A percentile compares a stretch with the other conserved stretches of the same genome.
phyloP scores from a whole-genome alignment of 2,888 invertebrate genomes.

The Toxonevra muliebris region DNA sequence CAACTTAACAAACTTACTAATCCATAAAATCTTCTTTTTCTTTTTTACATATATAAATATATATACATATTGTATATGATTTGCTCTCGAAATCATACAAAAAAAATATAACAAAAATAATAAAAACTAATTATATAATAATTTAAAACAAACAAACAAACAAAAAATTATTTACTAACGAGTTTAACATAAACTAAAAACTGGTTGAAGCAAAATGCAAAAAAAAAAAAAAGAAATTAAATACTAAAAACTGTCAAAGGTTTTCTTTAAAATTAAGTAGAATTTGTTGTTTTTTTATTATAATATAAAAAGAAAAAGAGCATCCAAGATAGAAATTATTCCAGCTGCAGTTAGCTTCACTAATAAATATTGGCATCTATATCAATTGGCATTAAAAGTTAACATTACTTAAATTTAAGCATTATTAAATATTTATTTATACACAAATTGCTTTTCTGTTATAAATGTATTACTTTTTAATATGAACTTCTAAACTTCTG shows the following conservation, averaged over 20 bases:
- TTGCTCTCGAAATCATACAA: conserved; percentile 45
- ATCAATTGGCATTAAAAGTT: too few species aligned
- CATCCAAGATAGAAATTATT: too few species aligned
- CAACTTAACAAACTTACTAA: conserved; percentile 65
- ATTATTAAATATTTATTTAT: too few species aligned
- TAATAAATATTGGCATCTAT: too few species aligned
- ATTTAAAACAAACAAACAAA: conserved; percentile 21
- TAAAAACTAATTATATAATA: conserved; percentile 11
- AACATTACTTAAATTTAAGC: too few species aligned
- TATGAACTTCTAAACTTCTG: too few species aligned
- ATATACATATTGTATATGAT: conserved; percentile 43
- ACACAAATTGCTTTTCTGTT: too few species aligned
- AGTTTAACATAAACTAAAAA: background rate
- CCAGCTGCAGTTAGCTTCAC: too few species aligned
- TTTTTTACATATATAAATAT: conserved; percentile 40
- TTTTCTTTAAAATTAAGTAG: too few species aligned
- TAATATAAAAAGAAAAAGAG: conserved; percentile 9
- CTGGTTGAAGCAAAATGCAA: background rate
- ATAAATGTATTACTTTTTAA: too few species aligned
- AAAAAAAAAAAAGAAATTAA: conserved; percentile 19
- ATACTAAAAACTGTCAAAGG: conserved; percentile 25
- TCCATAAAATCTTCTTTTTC: conserved; percentile 64
- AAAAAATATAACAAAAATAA: conserved; percentile 25
- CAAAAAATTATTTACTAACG: conserved; percentile 10
- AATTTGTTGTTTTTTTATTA: conserved; percentile 3